Base-by-base conservation (phyloP, 2,113 vertebrate genomes). In the Orcinus orca region DNA sequence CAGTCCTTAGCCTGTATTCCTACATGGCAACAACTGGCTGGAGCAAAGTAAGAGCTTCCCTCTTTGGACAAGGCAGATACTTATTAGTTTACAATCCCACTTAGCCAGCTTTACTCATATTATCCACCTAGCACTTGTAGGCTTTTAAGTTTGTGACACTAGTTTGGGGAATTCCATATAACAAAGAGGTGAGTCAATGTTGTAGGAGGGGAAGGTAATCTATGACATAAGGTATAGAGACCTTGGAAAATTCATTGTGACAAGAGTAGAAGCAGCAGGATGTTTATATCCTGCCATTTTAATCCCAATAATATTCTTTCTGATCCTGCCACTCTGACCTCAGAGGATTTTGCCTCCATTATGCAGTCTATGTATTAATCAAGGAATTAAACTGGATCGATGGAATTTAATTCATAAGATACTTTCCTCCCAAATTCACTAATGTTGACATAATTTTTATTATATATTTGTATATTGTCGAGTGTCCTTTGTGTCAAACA, bases 371-470 rank as follows among this genome's bases (percentile, higher is more conserved):
- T 85, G 41, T n/a, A 88, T 84, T 83, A 53, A 68, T 84, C 47
- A 93, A 93, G 38, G 50, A 85, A 85, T 83, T 95, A 47, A 87
- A 47, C 14, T 90, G n/a, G 11, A 82, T 90, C 29, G 23, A 41
- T 63, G 50, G 44, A 55, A 95, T 76, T 81, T 82, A 60, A 93
- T 62, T 90, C 15, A 60, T 58, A 93, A 70, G 58, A 88, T 55
- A 88, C 14, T 83, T 82, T 67, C 36, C 25, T 36, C 25, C 13
- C 63, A 90, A 85, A 82, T 71, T 91, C 6, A 71, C 18, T 44
- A 41, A 74, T 38, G 47, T 44, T 82, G 67, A 31, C 36, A 79
- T 88, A 63, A 97, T 55, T 97, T 76, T 95, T 85, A 68, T 82
- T 70, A 70, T 70, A 23, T 71, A 38, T 88, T 90, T 58, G 55